Evolutionary conservation across 2,797 vertebrate genomes (phyloP).

Genomic region (Hydrocynus forskahlii): DNA sequence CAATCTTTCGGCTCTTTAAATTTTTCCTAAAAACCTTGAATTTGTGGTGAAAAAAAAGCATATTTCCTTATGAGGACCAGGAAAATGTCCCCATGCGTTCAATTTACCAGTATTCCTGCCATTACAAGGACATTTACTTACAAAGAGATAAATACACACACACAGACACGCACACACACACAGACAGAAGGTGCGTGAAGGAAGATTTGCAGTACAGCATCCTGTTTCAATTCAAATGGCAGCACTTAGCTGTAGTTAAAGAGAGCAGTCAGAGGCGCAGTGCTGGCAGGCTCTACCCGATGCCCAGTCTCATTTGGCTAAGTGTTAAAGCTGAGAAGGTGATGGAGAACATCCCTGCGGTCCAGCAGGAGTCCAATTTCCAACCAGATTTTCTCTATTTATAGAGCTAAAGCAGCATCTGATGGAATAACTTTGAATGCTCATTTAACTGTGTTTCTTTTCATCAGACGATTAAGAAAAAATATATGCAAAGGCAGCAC

Average conservation of each 20-base stretch:
- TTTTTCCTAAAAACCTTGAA: too few relatives aligned
- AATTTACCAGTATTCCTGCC: too few relatives aligned
- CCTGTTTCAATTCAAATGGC: conserved; percentile 44
- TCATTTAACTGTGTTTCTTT: background rate
- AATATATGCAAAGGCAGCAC: background rate
- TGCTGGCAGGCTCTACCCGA: conserved; percentile 29
- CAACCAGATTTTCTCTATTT: conserved; percentile 49
- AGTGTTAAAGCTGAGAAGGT: conserved; percentile 41
- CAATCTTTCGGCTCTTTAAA: too few relatives aligned
- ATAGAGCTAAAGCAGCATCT: conserved; percentile 16
- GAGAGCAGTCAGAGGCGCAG: conserved; percentile 11
- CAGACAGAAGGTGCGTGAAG: conserved; percentile 32
- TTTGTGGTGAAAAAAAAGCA: too few relatives aligned
- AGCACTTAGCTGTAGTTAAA: conserved; percentile 49
- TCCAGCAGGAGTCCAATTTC: conserved; percentile 33
- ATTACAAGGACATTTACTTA: too few relatives aligned
- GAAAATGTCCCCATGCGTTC: too few relatives aligned
- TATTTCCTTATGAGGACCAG: too few relatives aligned
- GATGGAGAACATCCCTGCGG: conserved; percentile 38
- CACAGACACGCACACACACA: background rate
- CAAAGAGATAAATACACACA: too few relatives aligned
- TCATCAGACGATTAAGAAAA: background rate
- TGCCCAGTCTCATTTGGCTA: conserved; percentile 42
- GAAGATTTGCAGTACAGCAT: conserved; percentile 31
- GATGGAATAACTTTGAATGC: background rate